Base-by-base conservation (phyloP, 2,888 invertebrate species). In the Saturnia pavonia region DNA sequence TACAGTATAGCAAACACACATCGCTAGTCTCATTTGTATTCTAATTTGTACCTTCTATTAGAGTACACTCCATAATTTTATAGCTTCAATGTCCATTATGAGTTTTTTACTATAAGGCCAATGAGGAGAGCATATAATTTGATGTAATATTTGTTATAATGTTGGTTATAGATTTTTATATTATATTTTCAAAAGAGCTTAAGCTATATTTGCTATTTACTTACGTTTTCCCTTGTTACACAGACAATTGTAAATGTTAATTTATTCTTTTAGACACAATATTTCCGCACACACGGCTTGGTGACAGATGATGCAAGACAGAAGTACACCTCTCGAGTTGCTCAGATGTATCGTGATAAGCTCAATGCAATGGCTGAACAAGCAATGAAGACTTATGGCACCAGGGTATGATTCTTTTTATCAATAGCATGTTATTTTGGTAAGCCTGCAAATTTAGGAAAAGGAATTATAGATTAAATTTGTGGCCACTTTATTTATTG, bases 311-410 rank as follows among this genome's bases (percentile, higher is more conserved):
- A 99, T 94, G 97, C 99, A 25, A 98, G 99, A 80, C 98, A 99
- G 88, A 99, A 99, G 89, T 99, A 99, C 91, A 98, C 97, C 86
- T 99, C 99, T 2, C 95, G 99, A 72, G 98, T 99, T 68, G 99
- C 99, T 1, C 97, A 97, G 84, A 92, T 98, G 82, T 99, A 99
- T 90, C 95, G 96, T 80, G 99, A 99, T 81, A 99, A 99, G 89
- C 93, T 99, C 74, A 94, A 96, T 75, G 94, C 96, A 70, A 90
- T 96, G 80, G 97, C 99, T n/a, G 95, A 96, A 76, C 97, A 98
- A 84, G 98, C 99, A 19, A 97, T 99, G 96, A 96, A 96, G 90
- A 95, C 96, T 51, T 96, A 98, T 89, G 98, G 98, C 71, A 97
- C 95, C 65, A 97, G 98, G 96, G 98, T 99, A 91, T 71, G 34